Base-by-base conservation (phyloP, 1,140 invertebrate genomes). In the Dryas iulia region DNA sequence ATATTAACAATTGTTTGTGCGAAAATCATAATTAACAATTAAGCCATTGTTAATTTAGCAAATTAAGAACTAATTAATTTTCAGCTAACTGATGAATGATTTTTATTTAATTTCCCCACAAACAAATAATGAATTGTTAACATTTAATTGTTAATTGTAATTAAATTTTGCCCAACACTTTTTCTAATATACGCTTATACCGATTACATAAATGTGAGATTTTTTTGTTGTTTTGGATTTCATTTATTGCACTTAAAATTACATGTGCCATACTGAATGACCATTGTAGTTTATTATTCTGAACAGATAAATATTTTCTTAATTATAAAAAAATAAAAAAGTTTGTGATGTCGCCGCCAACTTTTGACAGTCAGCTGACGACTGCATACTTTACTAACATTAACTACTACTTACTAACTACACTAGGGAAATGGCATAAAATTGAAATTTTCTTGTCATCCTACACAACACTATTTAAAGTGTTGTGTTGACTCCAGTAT, bases 221-320 rank as follows among this genome's bases (percentile, higher is more conserved):
- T 76, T 71, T 81, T 74, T 72, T 74, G n/a, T 47, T 47, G n/a
- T 47, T 79, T 82, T 81, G 69, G 67, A 81, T 76, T 75, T 77
- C 71, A 73, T 76, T 78, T 84, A 86, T 86, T 86, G 84, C 84
- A 86, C 82, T 80, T 72, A 69, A 47, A 33, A 69, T 62, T 28
- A 61, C 23, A 63, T 30, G 66, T 18, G 59, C 63, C 72, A 59
- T 61, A 39, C 52, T 28, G 11, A 63, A 63, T 59, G 59, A 30
- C 33, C n/a, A 53, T 58, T 33, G 52, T 62, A 61, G 26, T 61
- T 62, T 62, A 59, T 53, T 58, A 68, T 24, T 58, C 66, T 35
- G 52, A 60, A 59, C 35, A 59, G 59, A 69, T 69, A 63, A 62
- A 69, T 58, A 62, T 62, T 39, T 68, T 31, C 59, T 61, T 69